Evolutionary conservation across 2,888 invertebrate species (phyloP).

Genomic region (Rhamphomyia laevipes): DNA sequence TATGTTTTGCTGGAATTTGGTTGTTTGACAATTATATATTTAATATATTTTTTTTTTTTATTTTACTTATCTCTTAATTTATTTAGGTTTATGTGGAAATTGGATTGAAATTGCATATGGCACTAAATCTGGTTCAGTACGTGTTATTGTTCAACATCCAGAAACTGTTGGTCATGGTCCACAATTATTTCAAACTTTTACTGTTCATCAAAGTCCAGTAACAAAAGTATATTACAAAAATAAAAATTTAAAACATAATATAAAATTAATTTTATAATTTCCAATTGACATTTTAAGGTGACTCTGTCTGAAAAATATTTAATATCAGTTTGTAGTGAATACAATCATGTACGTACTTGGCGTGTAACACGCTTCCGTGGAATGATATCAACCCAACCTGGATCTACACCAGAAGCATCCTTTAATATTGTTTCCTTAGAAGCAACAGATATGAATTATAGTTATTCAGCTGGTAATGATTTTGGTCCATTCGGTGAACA

Average conservation of each 20-base stretch:
- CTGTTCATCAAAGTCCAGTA: slow-evolving; percentile 91
- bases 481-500: slow-evolving; percentile 93
- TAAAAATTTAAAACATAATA: not conserved
- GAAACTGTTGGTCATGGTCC: slow-evolving; percentile 98
- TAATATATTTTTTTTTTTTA: slow-evolving; percentile 2
- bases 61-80: slow-evolving; percentile 8
- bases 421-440: slow-evolving; percentile 60
- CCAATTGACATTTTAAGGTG: slow-evolving; percentile 44
- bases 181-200: slow-evolving; percentile 95
- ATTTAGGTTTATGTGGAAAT: slow-evolving; percentile 83
- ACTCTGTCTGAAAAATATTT: slow-evolving; percentile 90
- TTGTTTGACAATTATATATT: not conserved
- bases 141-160: slow-evolving; percentile 97
- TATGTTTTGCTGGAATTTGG: not conserved
- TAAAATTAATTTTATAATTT: not conserved
- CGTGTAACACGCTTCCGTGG: slow-evolving; percentile 91
- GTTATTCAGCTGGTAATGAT: slow-evolving; percentile 52
- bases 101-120: slow-evolving; percentile 99
- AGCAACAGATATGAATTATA: slow-evolving; percentile 51
- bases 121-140: slow-evolving; percentile 86
- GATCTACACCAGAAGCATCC: slow-evolving; percentile 92
- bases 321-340: slow-evolving; percentile 93
- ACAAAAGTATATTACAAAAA: slow-evolving; percentile 56
- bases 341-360: slow-evolving; percentile 97
- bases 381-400: slow-evolving; percentile 98